Base-by-base conservation (phyloP, 2,113 vertebrate genomes). In the Datnioides undecimradiatus region DNA sequence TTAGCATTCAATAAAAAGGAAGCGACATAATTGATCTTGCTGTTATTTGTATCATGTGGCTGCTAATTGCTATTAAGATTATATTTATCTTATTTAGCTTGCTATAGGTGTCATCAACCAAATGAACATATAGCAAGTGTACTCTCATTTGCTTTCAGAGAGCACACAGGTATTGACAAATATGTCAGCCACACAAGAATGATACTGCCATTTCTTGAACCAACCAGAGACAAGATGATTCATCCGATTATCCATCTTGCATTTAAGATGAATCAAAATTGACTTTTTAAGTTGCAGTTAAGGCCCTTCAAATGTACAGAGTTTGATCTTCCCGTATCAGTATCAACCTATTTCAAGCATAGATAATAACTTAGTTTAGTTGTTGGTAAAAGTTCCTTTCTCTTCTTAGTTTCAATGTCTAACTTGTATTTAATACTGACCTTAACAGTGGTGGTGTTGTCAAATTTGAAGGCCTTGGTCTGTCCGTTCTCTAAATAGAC, bases 401-500 rank as follows among this genome's bases (percentile, higher is more conserved):
- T 55, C 33, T 38, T 57, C n/a, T 23, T 46, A 11, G 17, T 60
- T 67, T 34, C 19, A n/a, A 21, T 31, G 31, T 29, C 36, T 16
- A 3, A 52, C 3, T n/a, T 8, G 34, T 49, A 17, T 57, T 66
- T 8, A 2, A 45, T 36, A 36, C 41, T 48, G 95, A 99, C 98
- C 97, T 99, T 99, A 68, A 99, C 97, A 1, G 97, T 97, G 59
- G 98, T 99, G 88, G 93, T 96, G 8, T 87, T 93, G 80, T 98
- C 96, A 74, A 98, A 99, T 87, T 97, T 97, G 95, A 99, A 99
- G 21, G 98, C 98, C 90, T 99, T 99, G 1, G 98, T 99, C 93
- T 99, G 98, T 72, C 98, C 98, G 0, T 99, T 99, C 94, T 99
- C 98, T 89, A 99, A 88, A 90, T 99, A 99, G 1, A 99, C 95